These are phyloP conservation scores for Halichoerus grypus DNA, from an alignment of 2,113 vertebrate species.

Conservation along the genomic window DNA sequence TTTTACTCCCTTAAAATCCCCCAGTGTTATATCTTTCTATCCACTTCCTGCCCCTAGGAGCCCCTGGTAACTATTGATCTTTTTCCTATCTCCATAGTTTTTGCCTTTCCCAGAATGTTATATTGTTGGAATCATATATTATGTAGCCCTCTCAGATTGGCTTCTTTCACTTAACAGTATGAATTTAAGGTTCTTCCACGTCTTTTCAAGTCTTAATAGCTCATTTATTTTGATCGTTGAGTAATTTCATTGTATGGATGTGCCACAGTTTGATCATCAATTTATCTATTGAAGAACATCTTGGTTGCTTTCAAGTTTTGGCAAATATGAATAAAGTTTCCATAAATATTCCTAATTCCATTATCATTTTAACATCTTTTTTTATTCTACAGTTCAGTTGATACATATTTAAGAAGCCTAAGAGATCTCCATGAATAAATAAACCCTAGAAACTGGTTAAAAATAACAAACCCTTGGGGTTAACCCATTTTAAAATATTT, in stretches of 20 bases:
- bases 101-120: background rate
- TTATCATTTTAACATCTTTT: background rate
- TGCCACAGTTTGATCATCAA: background rate
- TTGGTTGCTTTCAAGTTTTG: background rate
- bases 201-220: background rate
- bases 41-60: rapidly evolving
- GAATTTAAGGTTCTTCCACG: background rate
- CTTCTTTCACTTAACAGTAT: background rate
- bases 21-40: background rate
- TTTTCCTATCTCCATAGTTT: background rate
- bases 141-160: background rate
- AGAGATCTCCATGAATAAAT: background rate
- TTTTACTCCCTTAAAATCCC: background rate
- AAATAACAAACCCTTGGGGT: background rate
- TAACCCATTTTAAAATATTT: background rate
- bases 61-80: too few species aligned
- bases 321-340: background rate
- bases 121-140: background rate
- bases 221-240: background rate
- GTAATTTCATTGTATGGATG: background rate
- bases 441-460: background rate
- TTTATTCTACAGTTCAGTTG: background rate
- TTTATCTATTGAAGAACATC: background rate
- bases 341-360: background rate
- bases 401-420: background rate